phyloP scores from a whole-genome alignment of 2,797 vertebrate species.

The Trachurus trachurus region DNA sequence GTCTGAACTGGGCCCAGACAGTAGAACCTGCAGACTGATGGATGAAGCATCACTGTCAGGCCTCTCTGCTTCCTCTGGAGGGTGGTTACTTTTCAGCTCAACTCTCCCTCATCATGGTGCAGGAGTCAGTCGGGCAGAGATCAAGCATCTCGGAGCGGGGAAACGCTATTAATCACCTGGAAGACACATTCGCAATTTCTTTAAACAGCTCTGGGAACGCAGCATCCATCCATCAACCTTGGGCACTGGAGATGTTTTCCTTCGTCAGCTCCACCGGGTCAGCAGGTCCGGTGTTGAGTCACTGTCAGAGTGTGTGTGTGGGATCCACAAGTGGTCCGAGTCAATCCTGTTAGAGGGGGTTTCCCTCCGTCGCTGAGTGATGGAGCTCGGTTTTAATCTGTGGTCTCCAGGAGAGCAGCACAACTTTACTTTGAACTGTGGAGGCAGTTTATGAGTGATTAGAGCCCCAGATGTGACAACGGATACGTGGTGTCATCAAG shows the following conservation, averaged over 20 bases:
- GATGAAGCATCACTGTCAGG: neutral
- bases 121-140: neutral
- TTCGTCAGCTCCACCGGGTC: constrained; percentile 1
- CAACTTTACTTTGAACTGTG: neutral
- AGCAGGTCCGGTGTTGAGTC: constrained; percentile 2
- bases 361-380: neutral
- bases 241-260: neutral
- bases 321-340: neutral
- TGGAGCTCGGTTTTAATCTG: neutral
- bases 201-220: neutral
- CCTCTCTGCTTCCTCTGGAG: neutral
- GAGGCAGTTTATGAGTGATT: neutral
- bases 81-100: neutral
- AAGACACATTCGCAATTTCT: neutral
- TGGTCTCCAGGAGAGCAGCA: neutral
- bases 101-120: too few relatives aligned
- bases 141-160: neutral
- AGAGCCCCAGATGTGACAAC: neutral
- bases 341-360: neutral
- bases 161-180: neutral
- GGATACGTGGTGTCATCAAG: neutral
- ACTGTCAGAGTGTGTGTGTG: neutral
- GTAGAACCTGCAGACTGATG: neutral
- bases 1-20: neutral
- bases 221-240: neutral